These are phyloP conservation scores for Ochropleura plecta DNA, from an alignment of 2,888 invertebrate genomes.

Conservation along the genomic window DNA sequence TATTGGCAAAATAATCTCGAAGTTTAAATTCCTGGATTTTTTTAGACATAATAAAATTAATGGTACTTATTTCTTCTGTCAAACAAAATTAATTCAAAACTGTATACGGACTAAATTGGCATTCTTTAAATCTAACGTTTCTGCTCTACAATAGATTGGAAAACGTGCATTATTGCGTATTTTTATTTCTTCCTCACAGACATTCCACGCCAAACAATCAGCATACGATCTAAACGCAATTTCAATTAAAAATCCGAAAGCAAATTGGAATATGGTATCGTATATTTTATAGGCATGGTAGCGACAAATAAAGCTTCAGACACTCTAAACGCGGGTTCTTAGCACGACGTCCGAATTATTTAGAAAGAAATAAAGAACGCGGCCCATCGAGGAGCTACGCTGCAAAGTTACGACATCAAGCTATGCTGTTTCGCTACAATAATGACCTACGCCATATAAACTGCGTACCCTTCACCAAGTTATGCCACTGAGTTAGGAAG, in stretches of 20 bases:
- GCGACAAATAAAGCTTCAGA: background rate
- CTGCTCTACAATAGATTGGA: background rate
- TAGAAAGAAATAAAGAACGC: background rate
- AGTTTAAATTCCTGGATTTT: background rate
- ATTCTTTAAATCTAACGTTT: background rate
- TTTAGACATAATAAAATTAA: background rate
- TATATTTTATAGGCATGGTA: conserved; percentile 5
- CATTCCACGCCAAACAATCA: background rate
- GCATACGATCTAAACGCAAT: conserved; percentile 2
- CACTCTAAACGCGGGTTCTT: background rate
- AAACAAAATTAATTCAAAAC: background rate
- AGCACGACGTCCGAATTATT: background rate
- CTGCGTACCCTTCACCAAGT: too few species aligned
- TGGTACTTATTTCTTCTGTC: background rate
- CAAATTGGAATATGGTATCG: conserved; percentile 19
- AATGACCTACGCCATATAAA: background rate
- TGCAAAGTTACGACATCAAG: background rate
- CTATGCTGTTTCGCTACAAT: background rate
- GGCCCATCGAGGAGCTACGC: background rate
- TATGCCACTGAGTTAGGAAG: too few species aligned
- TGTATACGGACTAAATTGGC: background rate
- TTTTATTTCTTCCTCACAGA: background rate
- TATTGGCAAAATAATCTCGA: background rate
- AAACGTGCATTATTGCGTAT: background rate
- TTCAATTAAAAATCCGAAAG: conserved; percentile 12